These are phyloP conservation scores for Ammodytes marinus DNA, from an alignment of 2,113 vertebrate species.

Conservation along the genomic window DNA sequence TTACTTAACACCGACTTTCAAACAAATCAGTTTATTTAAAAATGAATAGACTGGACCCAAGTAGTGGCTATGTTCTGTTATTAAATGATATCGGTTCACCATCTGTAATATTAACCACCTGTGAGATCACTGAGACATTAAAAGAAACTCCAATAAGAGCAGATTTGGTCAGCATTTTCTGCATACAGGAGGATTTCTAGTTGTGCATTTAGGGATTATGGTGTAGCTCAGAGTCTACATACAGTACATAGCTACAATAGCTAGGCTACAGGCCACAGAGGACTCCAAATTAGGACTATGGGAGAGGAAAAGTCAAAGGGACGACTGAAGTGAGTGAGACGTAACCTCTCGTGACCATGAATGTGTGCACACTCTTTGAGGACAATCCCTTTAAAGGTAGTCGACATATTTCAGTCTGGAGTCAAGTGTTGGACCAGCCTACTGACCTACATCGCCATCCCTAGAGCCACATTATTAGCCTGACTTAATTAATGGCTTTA, in stretches of 20 bases:
- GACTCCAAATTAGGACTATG: background rate
- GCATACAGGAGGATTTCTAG: constrained; percentile 14
- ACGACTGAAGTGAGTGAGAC: background rate
- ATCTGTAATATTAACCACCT: constrained; percentile 61
- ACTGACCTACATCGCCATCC: background rate
- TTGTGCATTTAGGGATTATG: background rate
- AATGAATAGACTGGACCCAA: constrained; percentile 45
- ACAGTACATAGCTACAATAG: background rate
- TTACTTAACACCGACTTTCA: constrained; percentile 59
- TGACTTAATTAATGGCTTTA: background rate
- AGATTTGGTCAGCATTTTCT: constrained; percentile 15
- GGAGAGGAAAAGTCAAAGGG: background rate
- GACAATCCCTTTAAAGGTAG: too few species aligned
- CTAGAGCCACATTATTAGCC: too few species aligned
- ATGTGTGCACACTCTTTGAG: background rate
- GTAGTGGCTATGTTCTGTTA: constrained; percentile 54
- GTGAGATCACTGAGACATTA: constrained; percentile 41
- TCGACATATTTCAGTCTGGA: background rate
- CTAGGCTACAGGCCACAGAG: background rate
- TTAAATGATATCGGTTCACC: constrained; percentile 64
- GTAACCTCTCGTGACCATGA: background rate
- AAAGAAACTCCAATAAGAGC: constrained; percentile 2
- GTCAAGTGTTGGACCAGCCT: too few species aligned
- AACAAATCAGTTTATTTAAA: constrained; percentile 65
- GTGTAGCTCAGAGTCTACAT: background rate